phyloP scores from a whole-genome alignment of 2,888 invertebrate genomes.

The Sphinx pinastri region DNA sequence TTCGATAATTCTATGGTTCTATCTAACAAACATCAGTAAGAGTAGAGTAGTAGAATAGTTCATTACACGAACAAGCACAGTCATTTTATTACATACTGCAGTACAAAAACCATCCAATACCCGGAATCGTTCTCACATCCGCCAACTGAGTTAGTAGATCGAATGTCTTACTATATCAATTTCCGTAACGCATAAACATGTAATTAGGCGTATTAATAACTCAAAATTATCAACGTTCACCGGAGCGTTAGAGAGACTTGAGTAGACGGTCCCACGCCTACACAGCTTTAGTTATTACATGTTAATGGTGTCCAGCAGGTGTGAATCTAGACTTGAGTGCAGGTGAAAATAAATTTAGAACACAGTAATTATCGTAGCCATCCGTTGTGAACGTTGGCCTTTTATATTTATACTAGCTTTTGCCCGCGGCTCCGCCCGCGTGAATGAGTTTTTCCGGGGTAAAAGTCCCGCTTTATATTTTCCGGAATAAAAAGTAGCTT shows the following conservation, averaged over 20 bases:
- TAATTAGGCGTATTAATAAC: constrained; percentile 9
- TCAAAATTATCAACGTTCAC: constrained; percentile 14
- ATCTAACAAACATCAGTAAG: no score
- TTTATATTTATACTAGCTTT: no score
- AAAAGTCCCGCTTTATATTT: no score
- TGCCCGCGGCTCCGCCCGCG: no score
- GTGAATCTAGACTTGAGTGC: not conserved
- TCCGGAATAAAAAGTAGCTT: no score
- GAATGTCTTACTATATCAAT: constrained; percentile 11
- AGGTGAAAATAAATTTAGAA: not conserved
- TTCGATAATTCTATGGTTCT: no score
- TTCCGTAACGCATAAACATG: constrained; percentile 22
- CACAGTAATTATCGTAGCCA: no score
- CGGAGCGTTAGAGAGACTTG: not conserved
- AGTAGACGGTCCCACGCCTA: constrained; percentile 28
- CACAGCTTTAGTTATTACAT: constrained; percentile 21
- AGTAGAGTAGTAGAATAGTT: no score
- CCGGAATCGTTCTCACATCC: constrained; percentile 11
- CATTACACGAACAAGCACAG: no score
- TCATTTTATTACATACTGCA: no score
- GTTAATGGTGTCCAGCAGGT: constrained; percentile 29
- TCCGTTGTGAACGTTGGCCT: no score
- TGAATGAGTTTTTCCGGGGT: no score
- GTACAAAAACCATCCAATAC: constrained; percentile 13
- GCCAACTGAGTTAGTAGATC: constrained; percentile 13